phyloP scores from a whole-genome alignment of 2,113 vertebrate genomes.

The Sturnira hondurensis region DNA sequence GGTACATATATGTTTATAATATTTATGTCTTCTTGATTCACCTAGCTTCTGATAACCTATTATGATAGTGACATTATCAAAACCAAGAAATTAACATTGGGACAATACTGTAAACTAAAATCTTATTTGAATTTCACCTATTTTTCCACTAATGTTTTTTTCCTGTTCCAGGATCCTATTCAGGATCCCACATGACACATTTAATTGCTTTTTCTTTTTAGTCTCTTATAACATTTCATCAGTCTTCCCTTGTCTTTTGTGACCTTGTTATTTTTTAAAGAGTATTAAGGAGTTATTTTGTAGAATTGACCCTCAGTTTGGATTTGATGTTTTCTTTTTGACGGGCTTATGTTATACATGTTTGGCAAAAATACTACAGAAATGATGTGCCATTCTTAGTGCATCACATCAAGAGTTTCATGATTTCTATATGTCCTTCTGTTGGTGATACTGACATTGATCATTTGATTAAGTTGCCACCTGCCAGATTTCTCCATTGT shows the following conservation, averaged over 20 bases:
- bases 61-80: slow-evolving; percentile 11
- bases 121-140: not conserved
- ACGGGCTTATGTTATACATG: not conserved
- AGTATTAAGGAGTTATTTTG: not conserved
- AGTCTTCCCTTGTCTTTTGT: not conserved
- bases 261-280: not conserved
- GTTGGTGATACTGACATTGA: not conserved
- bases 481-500: not conserved
- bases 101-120: not conserved
- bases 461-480: not conserved
- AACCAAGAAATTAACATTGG: slow-evolving; percentile 1
- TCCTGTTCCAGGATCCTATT: not conserved
- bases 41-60: not conserved
- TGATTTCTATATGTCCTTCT: not conserved
- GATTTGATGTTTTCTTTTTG: not conserved
- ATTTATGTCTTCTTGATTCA: too few relatives aligned
- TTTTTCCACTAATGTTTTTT: not conserved
- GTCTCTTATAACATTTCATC: not conserved
- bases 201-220: slow-evolving; percentile 21
- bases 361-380: slow-evolving; percentile 8
- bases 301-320: not conserved
- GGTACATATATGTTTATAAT: too few relatives aligned
- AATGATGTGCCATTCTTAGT: not conserved
- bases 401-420: not conserved
- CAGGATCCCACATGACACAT: not conserved